Base-by-base conservation (phyloP, 2,888 invertebrate genomes). In the Exocentrus adspersus region DNA sequence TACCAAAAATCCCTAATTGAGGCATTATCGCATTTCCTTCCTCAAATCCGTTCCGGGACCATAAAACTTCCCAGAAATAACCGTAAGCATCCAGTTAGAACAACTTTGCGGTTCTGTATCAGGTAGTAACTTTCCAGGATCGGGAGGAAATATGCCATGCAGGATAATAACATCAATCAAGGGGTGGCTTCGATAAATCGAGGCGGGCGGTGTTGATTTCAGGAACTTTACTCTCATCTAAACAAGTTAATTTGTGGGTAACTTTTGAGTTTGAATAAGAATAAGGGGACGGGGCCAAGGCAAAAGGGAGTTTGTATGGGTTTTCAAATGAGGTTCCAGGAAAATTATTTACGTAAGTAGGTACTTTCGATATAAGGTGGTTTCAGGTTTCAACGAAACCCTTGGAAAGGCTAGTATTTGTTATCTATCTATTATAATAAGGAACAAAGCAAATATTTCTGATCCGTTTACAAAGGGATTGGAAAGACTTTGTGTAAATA, bases 401-500 rank as follows among this genome's bases (percentile, higher is more conserved):
- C n/a, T n/a, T n/a, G n/a, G n/a, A n/a, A n/a, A n/a, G n/a, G n/a
- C n/a, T n/a, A n/a, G n/a, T n/a, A n/a, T n/a, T n/a, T n/a, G n/a
- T n/a, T n/a, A n/a, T n/a, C n/a, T n/a, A n/a, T n/a, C n/a, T n/a
- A n/a, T n/a, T n/a, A n/a, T n/a, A n/a, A n/a, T n/a, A 7, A 30
- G 30, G 2, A 30, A 30, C 37, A 12, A 3, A 37, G n/a, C 37
- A 37, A 37, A 37, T 12, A 37, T 65, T 69, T 71, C 43, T 21
- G 63, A 70, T 59, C 64, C 65, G 70, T 67, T 72, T 72, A 72
- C 65, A 60, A 68, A 63, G 19, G 57, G 52, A 45, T 63, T 59
- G 56, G 53, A 72, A 72, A 72, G 66, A 68, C 61, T 53, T 67
- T 65, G 45, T 21, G 66, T 51, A 75, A 75, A 75, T 53, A 70